Evolutionary conservation across 2,888 invertebrate species (phyloP), one percentile per base, ranked within the genome.

Genomic region (Drosophila percnosoma): DNA sequence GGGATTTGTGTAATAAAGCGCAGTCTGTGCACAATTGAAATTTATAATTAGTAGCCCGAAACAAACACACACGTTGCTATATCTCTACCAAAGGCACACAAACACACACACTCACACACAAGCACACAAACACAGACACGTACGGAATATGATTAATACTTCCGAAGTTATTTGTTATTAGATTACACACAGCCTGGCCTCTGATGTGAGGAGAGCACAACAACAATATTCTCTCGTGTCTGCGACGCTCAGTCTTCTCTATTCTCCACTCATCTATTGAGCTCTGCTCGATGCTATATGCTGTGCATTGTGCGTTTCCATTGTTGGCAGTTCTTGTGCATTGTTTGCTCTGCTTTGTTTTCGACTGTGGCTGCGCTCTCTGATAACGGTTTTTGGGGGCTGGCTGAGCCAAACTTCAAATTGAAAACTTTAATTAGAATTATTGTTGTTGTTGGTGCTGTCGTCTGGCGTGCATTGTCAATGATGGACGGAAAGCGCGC

Each of bases 381-480:
- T 85, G 86, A 83, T 87, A 86, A 82, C 89, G 87, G 69, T 73
- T 75, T 75, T 80, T 73, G 75, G 78, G 78, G 66, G 51, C 54
- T 38, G 64, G 63, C 60, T 53, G 27, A 54, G 68, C 73, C 75
- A 78, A 90, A 87, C 84, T 87, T 90, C 75, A 87, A 87, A 87
- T 87, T 90, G 90, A 87, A 90, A 87, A 87, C 87, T 90, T 87
- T 87, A 88, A 87, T 90, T 87, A 87, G 89, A 87, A 87, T 83
- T 86, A 82, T 90, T 85, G 75, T 86, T 66, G 33, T 42, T 42
- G 53, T 21, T 66, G 62, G 36, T 71, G 42, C 61, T 36, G 54
- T 29, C 52, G 76, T 66, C 79, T 77, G 83, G 78, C 75, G 73
- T 89, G 79, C 79, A 78, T 79, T 79, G 78, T 79, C 75, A 75